Evolutionary conservation across 2,113 vertebrate species (phyloP), one percentile per base, ranked within the genome.

Genomic region (Cyprinodon tularosa): DNA sequence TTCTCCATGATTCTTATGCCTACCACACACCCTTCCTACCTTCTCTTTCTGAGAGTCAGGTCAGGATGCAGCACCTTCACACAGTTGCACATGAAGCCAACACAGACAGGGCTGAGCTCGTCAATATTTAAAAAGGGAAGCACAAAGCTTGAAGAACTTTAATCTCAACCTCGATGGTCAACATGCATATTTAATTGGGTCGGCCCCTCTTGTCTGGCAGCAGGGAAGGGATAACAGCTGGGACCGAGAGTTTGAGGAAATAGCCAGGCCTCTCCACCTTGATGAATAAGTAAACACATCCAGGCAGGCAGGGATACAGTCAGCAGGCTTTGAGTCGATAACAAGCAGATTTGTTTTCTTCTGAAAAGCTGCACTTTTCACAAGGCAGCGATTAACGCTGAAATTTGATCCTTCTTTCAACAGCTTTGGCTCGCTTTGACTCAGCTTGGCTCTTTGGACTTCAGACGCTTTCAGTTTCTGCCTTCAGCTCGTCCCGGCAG

Each of bases 251-350:
- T 88, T 88, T 66, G 80, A 89, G 76, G 69, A 79, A 77, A 60
- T 42, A 42, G 29, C 77, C 1, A 70, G 67, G 68, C 62, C 68
- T 10, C 77, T 79, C 74, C 76, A 63, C 82, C 73, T 76, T 83
- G 72, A 94, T 94, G 88, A 94, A 92, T 94, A 92, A 94, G 84
- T 94, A 78, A 93, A 84, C 76, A 83, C 75, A 48, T 68, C 80
- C 78, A 87, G 80, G 47, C 74, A 72, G 83, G 80, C 83, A 81
- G 79, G 78, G 88, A 81, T 44, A 76, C 77, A 83, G 76, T 74
- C 71, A 13, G 79, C 74, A 17, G 70, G 36, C 78, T 74, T 61
- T 14, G 36, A 86, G 90, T 89, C 88, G 38, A 90, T 87, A 89
- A 79, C 81, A 85, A 82, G 82, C 84, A 74, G 84, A 89, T 93